phyloP scores from a whole-genome alignment of 2,797 vertebrate genomes.

The Smutsia gigantea region DNA sequence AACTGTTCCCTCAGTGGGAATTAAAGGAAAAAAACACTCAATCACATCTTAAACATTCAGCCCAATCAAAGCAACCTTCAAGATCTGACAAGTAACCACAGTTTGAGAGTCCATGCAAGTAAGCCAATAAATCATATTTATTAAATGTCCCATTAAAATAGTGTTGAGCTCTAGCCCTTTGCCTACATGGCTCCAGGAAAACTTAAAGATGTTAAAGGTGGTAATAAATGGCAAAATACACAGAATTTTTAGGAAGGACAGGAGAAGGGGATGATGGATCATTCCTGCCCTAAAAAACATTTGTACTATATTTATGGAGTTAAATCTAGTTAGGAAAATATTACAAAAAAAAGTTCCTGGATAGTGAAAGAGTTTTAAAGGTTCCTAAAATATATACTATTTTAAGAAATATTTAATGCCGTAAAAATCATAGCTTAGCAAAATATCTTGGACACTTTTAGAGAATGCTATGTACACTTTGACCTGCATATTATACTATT shows the following conservation, averaged over 20 bases:
- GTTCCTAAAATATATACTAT: neutral
- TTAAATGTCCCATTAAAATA: slow-evolving; percentile 48
- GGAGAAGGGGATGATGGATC: no score
- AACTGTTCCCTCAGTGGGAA: slow-evolving; percentile 46
- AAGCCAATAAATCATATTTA: slow-evolving; percentile 41
- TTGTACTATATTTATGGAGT: neutral
- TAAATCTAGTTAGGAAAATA: slow-evolving; percentile 27
- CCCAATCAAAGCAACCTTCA: slow-evolving; percentile 54
- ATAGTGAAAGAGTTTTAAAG: neutral
- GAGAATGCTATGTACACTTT: neutral
- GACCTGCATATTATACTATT: neutral
- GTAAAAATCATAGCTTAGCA: slow-evolving; percentile 40
- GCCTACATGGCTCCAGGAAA: neutral
- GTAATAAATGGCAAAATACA: neutral
- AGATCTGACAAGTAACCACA: slow-evolving; percentile 38
- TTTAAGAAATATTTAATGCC: neutral
- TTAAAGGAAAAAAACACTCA: slow-evolving; percentile 63
- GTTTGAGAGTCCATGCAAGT: slow-evolving; percentile 1
- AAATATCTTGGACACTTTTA: neutral
- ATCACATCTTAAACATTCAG: slow-evolving; percentile 54
- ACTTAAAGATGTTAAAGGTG: slow-evolving; percentile 7
- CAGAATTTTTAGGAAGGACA: neutral
- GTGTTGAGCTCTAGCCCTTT: neutral
- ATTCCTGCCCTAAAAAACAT: neutral
- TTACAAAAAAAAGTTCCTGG: neutral